Evolutionary conservation across 2,888 invertebrate species (phyloP).

Genomic region (Lottia scabra): DNA sequence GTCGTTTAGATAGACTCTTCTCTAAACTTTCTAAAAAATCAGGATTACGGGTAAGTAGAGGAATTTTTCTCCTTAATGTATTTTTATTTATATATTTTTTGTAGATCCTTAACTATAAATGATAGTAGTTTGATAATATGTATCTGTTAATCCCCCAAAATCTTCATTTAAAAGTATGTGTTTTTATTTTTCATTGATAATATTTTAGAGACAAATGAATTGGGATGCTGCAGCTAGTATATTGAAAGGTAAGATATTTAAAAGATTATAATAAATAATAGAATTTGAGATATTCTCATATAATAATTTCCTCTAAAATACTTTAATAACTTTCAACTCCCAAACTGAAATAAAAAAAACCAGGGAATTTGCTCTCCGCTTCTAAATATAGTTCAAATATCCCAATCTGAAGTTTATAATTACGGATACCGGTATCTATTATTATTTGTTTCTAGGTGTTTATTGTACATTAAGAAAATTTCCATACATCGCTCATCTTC

Average conservation of each 20-base stretch:
- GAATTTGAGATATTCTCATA: no score
- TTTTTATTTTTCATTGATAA: not conserved
- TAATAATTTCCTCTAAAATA: slow-evolving; percentile 1
- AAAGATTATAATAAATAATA: no score
- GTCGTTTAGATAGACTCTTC: slow-evolving; percentile 95
- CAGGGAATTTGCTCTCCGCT: no score
- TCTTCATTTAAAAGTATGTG: no score
- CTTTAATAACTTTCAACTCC: no score
- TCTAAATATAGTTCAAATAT: no score
- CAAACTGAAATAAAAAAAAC: no score
- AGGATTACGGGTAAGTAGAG: slow-evolving; percentile 69
- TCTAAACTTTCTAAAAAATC: slow-evolving; percentile 97
- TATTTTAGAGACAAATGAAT: slow-evolving; percentile 86
- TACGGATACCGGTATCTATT: not conserved
- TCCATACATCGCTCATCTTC: slow-evolving; percentile 93
- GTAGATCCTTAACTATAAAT: no score
- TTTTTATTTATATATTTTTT: not conserved
- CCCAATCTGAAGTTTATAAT: no score
- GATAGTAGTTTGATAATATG: no score
- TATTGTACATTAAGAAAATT: slow-evolving; percentile 93
- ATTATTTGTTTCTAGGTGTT: slow-evolving; percentile 74
- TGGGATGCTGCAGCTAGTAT: slow-evolving; percentile 97
- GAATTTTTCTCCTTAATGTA: not conserved
- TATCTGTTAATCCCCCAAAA: no score
- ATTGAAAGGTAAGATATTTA: slow-evolving; percentile 77